Percentiles rank a stretch among this genome's conserved stretches.
phyloP scores from a whole-genome alignment of 2,797 vertebrate species.

The Oryzias dopingdopingensis region DNA sequence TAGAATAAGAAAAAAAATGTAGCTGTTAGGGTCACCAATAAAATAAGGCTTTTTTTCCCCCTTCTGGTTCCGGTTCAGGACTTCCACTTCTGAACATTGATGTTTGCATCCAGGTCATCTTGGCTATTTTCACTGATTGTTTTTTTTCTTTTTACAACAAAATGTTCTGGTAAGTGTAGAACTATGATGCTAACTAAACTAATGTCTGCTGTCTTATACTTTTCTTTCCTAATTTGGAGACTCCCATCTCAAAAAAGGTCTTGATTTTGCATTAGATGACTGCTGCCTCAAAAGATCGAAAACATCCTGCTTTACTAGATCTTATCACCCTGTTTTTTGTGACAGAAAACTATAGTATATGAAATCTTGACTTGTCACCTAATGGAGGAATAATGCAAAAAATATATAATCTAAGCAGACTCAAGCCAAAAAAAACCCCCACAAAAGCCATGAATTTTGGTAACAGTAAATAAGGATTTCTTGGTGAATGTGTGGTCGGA shows the following conservation, averaged over 20 bases:
- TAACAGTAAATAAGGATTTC: too few relatives aligned
- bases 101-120: too few relatives aligned
- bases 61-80: too few relatives aligned
- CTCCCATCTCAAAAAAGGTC: not conserved
- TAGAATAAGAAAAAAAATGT: too few relatives aligned
- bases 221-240: not conserved
- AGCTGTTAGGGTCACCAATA: too few relatives aligned
- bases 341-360: not conserved
- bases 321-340: not conserved
- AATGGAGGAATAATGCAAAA: not conserved
- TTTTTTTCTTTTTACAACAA: too few relatives aligned
- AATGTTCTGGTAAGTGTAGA: too few relatives aligned
- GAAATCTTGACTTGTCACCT: constrained; percentile 1
- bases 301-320: not conserved
- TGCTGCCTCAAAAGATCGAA: not conserved
- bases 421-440: not conserved
- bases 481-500: constrained; percentile 7
- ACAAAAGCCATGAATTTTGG: not conserved
- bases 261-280: not conserved
- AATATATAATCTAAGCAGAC: constrained; percentile 12
- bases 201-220: too few relatives aligned
- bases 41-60: too few relatives aligned
- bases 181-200: too few relatives aligned
- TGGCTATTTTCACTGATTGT: too few relatives aligned
- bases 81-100: too few relatives aligned